A percentile compares a stretch with the other conserved stretches of the same genome.
Evolutionary conservation across 2,797 vertebrate species (phyloP).

Genomic region (Sebastes kiyomatsui): DNA sequence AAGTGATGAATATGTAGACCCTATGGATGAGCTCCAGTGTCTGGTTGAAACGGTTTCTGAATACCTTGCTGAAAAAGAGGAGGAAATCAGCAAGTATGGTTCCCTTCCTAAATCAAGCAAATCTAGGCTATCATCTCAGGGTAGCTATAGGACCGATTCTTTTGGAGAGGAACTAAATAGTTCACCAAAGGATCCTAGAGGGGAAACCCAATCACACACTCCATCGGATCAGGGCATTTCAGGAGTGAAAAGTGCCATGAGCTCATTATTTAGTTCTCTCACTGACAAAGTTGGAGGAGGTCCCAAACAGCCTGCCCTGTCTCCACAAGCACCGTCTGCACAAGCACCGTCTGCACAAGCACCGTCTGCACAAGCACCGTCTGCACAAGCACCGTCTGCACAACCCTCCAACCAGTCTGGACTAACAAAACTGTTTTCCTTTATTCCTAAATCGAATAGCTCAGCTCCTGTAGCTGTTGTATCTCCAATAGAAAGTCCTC

Average conservation of each 20-base stretch:
- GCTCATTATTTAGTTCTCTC: slow-evolving; percentile 87
- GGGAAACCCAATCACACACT: slow-evolving; percentile 50
- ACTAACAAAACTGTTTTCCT: slow-evolving; percentile 80
- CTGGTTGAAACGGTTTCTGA: slow-evolving; percentile 96
- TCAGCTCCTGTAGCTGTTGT: slow-evolving; percentile 73
- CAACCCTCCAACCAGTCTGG: slow-evolving; percentile 69
- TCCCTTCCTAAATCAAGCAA: slow-evolving; percentile 86
- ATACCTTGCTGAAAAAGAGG: slow-evolving; percentile 97
- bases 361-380: slow-evolving; percentile 60
- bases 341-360: slow-evolving; percentile 69
- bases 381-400: slow-evolving; percentile 65
- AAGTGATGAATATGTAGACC: slow-evolving; percentile 88
- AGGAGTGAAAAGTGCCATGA: slow-evolving; percentile 89
- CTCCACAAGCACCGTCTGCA: slow-evolving; percentile 71
- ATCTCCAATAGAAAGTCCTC: slow-evolving; percentile 79
- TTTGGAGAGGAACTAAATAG: slow-evolving; percentile 67
- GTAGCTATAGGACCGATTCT: slow-evolving; percentile 75
- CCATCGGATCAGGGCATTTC: slow-evolving; percentile 69
- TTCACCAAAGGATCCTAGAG: slow-evolving; percentile 59
- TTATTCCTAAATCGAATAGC: slow-evolving; percentile 78
- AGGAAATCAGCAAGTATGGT: slow-evolving; percentile 94
- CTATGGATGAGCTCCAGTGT: slow-evolving; percentile 95
- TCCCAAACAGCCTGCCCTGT: slow-evolving; percentile 80
- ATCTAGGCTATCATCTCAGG: slow-evolving; percentile 77
- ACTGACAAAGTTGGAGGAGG: slow-evolving; percentile 87